Evolutionary conservation across 2,113 vertebrate species (phyloP).

Genomic region (Coracopsis vasa): DNA sequence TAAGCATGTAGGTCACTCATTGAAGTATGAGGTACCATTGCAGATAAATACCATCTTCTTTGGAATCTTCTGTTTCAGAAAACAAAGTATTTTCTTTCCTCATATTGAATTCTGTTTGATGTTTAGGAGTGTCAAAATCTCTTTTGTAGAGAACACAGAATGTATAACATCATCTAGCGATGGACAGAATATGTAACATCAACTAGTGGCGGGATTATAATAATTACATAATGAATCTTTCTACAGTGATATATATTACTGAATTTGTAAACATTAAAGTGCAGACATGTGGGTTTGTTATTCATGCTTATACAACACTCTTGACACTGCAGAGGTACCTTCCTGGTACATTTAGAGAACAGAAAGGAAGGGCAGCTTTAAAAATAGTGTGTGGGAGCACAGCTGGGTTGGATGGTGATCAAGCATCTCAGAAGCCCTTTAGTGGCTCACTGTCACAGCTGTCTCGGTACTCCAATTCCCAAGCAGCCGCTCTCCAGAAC

Average conservation of each 20-base stretch:
- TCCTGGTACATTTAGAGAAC: not conserved
- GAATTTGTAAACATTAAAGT: not conserved
- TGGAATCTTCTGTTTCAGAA: not conserved
- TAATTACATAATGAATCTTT: not conserved
- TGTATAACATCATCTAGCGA: not conserved
- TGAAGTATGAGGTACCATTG: not conserved
- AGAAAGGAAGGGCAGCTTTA: slow-evolving; percentile 8
- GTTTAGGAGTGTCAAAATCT: not conserved
- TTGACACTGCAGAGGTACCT: not conserved
- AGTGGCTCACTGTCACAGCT: slow-evolving; percentile 2
- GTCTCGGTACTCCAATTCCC: accelerated
- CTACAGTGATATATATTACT: not conserved
- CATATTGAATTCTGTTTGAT: not conserved
- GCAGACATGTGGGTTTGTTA: not conserved
- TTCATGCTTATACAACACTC: not conserved
- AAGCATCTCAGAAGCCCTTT: not conserved
- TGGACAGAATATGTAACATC: not conserved
- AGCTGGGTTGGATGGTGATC: slow-evolving; percentile 17
- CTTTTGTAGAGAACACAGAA: not conserved
- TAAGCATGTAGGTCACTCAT: not conserved
- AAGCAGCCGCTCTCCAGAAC: not conserved
- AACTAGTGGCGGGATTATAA: not conserved
- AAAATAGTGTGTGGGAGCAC: not conserved
- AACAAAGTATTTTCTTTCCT: not conserved
- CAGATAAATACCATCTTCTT: not conserved